Evolutionary conservation across 2,888 invertebrate genomes (phyloP).

Genomic region (Bellardia pandia): DNA sequence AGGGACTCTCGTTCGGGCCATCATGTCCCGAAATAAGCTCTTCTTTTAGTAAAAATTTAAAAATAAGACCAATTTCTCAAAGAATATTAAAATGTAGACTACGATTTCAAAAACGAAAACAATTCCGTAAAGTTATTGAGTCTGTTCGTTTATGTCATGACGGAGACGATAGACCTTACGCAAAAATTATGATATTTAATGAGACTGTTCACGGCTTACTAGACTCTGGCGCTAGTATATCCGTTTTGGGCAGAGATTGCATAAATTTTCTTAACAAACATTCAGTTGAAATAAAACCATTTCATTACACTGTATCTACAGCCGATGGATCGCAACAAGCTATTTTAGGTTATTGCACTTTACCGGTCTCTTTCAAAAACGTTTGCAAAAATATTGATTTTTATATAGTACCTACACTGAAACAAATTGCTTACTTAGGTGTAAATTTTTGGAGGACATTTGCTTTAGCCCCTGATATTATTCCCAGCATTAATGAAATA

Average conservation of each 20-base stretch:
- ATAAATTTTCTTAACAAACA: no score
- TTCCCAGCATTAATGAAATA: slow-evolving; percentile 11
- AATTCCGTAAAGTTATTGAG: slow-evolving; percentile 23
- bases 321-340: no score
- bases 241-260: no score
- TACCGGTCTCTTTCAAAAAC: neutral
- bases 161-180: slow-evolving; percentile 41
- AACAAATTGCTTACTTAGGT: slow-evolving; percentile 16
- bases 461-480: slow-evolving; percentile 36
- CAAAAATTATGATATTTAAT: slow-evolving; percentile 14
- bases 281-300: no score
- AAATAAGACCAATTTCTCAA: no score
- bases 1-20: slow-evolving; percentile 31
- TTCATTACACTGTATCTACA: no score
- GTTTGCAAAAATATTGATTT: slow-evolving; percentile 16
- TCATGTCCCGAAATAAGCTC: slow-evolving; percentile 14
- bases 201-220: slow-evolving; percentile 5
- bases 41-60: no score
- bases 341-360: no score
- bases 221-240: neutral
- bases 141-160: neutral
- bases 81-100: no score
- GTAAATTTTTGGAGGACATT: slow-evolving; percentile 42
- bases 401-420: slow-evolving; percentile 30
- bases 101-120: slow-evolving; percentile 18